phyloP scores from a whole-genome alignment of 37 sponge, comb jelly and placozoan genomes.

The Axinella damicornis region DNA sequence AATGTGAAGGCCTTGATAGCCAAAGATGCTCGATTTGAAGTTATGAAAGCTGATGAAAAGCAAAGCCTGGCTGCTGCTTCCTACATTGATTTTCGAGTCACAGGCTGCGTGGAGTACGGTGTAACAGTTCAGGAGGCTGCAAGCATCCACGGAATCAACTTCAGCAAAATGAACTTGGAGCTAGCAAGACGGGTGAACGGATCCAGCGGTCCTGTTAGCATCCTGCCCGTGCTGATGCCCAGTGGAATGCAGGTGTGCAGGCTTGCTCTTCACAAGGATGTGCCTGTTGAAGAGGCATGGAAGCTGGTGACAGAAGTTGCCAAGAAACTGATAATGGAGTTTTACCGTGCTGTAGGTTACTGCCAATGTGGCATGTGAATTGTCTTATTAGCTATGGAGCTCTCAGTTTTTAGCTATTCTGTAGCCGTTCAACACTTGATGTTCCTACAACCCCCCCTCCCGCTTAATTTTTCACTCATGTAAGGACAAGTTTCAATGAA shows the following conservation, averaged over 20 bases:
- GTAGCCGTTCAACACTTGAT: too few species aligned
- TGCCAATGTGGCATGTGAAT: conserved; percentile 78
- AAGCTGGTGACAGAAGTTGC: conserved; percentile 20
- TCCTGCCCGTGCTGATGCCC: conserved; percentile 61
- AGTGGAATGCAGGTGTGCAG: conserved; percentile 53
- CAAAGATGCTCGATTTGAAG: conserved; percentile 46
- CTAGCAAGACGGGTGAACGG: conserved; percentile 64
- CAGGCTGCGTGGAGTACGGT: conserved; percentile 66
- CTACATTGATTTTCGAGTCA: conserved; percentile 65
- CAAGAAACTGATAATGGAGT: conserved; percentile 41
- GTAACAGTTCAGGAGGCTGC: conserved; percentile 61
- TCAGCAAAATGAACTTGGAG: conserved; percentile 70
- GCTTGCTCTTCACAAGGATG: conserved; percentile 1
- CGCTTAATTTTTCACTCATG: too few species aligned
- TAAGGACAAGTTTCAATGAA: too few species aligned
- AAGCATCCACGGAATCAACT: conserved; percentile 67
- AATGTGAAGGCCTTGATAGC: background rate
- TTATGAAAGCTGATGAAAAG: background rate
- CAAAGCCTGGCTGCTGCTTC: background rate
- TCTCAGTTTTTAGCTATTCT: too few species aligned
- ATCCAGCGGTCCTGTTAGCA: conserved; percentile 46
- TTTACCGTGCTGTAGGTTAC: conserved; percentile 64
- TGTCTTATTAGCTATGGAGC: too few species aligned
- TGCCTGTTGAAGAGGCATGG: conserved; percentile 39
- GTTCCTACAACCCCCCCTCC: too few species aligned